These are phyloP conservation scores for Pseudobourletiella spinata DNA, from an alignment of 1,140 invertebrate species.

Conservation along the genomic window DNA sequence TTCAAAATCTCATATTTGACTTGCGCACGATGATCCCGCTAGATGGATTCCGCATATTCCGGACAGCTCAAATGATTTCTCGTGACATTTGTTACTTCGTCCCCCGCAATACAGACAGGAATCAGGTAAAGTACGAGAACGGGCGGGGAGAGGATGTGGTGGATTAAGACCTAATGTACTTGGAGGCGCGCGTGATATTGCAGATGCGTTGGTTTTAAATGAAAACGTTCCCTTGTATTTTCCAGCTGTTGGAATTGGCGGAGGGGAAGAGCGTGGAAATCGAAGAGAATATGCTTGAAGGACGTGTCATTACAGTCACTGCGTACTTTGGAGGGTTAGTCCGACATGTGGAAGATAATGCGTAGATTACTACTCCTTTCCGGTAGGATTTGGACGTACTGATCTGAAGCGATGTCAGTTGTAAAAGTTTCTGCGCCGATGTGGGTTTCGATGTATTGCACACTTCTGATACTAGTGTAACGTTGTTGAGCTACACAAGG, in stretches of 20 bases:
- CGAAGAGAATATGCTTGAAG: background rate
- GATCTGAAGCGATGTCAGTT: too few relatives aligned
- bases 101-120: slow-evolving; percentile 85
- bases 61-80: slow-evolving; percentile 53
- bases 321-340: background rate
- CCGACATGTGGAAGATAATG: background rate
- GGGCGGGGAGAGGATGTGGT: too few relatives aligned
- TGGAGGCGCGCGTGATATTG: background rate
- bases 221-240: background rate
- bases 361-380: background rate
- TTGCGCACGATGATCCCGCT: slow-evolving; percentile 65
- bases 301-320: background rate
- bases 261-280: background rate
- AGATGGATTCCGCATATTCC: slow-evolving; percentile 52
- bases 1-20: slow-evolving; percentile 55
- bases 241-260: background rate
- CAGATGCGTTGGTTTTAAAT: background rate
- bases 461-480: too few relatives aligned
- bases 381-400: too few relatives aligned
- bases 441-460: too few relatives aligned
- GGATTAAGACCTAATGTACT: too few relatives aligned
- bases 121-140: too few relatives aligned
- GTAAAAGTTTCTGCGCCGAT: too few relatives aligned
- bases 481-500: too few relatives aligned
- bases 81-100: slow-evolving; percentile 79